Evolutionary conservation across 2,797 vertebrate genomes (phyloP).

Genomic region (Melanogrammus aeglefinus): DNA sequence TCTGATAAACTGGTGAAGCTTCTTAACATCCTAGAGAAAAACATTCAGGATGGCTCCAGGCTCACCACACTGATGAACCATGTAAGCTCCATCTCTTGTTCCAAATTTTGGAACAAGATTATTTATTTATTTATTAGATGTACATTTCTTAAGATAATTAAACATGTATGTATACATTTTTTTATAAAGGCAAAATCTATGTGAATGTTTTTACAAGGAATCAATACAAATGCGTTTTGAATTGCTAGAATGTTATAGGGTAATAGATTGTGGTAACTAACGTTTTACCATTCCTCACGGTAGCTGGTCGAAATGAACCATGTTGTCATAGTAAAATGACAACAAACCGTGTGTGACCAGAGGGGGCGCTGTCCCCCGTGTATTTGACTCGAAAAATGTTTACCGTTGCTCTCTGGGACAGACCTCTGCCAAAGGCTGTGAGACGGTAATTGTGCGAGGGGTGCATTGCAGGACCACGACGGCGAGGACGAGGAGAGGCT

Average conservation of each 20-base stretch:
- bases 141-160: too few relatives aligned
- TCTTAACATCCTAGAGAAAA: constrained; percentile 96
- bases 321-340: neutral
- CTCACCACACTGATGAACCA: constrained; percentile 92
- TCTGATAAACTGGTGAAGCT: constrained; percentile 97
- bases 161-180: too few relatives aligned
- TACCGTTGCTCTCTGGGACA: neutral
- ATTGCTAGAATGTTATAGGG: too few relatives aligned
- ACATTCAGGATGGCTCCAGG: constrained; percentile 95
- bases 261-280: neutral
- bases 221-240: too few relatives aligned
- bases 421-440: neutral
- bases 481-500: constrained; percentile 94
- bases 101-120: too few relatives aligned
- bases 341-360: neutral
- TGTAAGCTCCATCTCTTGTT: constrained; percentile 67
- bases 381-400: neutral
- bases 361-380: neutral
- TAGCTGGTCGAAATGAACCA: neutral
- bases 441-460: neutral
- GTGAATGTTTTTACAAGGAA: too few relatives aligned
- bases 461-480: constrained; percentile 85
- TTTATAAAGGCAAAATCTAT: too few relatives aligned
- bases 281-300: neutral
- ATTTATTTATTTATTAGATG: too few relatives aligned